Evolutionary conservation across 2,113 vertebrate species (phyloP).

Genomic region (Petrocephalus microphthalmus): DNA sequence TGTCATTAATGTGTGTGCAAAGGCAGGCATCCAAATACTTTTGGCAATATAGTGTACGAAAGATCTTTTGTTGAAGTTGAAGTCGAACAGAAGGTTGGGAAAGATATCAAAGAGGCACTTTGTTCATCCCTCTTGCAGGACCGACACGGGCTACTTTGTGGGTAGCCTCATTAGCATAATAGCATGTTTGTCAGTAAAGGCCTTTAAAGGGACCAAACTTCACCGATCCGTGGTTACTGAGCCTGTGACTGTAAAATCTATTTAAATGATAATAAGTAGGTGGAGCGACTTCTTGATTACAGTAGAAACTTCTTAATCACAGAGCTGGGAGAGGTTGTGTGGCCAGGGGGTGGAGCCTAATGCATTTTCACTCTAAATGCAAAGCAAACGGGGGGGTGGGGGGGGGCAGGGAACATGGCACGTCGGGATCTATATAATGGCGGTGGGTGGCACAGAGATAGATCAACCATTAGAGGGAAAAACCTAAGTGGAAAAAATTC

Average conservation of each 20-base stretch:
- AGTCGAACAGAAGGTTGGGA: background rate
- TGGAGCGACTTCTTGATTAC: slow-evolving; percentile 11
- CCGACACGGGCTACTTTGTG: background rate
- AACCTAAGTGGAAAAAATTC: background rate
- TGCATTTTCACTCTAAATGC: background rate
- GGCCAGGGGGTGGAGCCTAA: background rate
- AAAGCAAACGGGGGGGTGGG: background rate
- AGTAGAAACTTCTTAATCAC: slow-evolving; percentile 8
- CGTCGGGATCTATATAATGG: background rate
- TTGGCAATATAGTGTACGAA: too few relatives aligned
- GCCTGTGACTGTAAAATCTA: slow-evolving; percentile 7
- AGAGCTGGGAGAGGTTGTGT: background rate
- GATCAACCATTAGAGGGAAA: background rate
- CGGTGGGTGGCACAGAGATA: background rate
- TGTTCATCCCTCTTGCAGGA: too few relatives aligned
- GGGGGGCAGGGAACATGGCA: background rate
- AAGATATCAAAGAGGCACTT: background rate
- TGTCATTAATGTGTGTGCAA: too few relatives aligned
- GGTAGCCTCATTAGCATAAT: background rate
- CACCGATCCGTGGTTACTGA: background rate
- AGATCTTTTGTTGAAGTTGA: too few relatives aligned
- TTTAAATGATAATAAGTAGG: slow-evolving; percentile 20
- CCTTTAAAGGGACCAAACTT: background rate
- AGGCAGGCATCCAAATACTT: too few relatives aligned
- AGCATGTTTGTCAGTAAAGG: background rate